Conservation (phyloP, 2,113 vertebrate genomes). For the Chinchilla lanigera region DNA sequence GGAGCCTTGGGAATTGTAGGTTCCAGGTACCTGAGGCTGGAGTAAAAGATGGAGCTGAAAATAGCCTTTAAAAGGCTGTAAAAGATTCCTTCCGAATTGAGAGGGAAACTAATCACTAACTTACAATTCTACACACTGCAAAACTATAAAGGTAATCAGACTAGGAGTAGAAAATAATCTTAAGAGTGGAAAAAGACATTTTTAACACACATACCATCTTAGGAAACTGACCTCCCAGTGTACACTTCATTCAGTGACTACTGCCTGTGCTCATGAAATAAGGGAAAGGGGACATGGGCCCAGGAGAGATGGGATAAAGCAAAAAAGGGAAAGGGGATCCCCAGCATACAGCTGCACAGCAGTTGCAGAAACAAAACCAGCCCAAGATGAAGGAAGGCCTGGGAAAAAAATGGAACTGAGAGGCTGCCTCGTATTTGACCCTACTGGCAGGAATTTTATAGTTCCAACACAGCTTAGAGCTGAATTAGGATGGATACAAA, state of each 20-base stretch:
- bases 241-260: background rate
- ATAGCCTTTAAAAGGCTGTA: background rate
- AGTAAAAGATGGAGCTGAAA: background rate
- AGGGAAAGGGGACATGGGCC: background rate
- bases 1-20: background rate
- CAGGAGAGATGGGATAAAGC: background rate
- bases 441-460: background rate
- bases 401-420: background rate
- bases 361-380: background rate
- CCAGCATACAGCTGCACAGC: background rate
- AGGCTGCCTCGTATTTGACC: background rate
- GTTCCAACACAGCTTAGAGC: background rate
- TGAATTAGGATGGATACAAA: background rate
- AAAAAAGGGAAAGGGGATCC: background rate
- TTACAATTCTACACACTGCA: conserved; percentile 16
- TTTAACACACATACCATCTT: background rate
- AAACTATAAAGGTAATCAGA: conserved; percentile 40
- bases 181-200: background rate
- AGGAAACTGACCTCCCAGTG: background rate
- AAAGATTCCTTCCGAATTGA: background rate
- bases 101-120: background rate
- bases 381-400: background rate
- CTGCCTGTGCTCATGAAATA: background rate
- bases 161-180: background rate
- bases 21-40: background rate